Evolutionary conservation across 2,888 invertebrate species (phyloP), one percentile per base, ranked within the genome.

Genomic region (Buathra laborator): DNA sequence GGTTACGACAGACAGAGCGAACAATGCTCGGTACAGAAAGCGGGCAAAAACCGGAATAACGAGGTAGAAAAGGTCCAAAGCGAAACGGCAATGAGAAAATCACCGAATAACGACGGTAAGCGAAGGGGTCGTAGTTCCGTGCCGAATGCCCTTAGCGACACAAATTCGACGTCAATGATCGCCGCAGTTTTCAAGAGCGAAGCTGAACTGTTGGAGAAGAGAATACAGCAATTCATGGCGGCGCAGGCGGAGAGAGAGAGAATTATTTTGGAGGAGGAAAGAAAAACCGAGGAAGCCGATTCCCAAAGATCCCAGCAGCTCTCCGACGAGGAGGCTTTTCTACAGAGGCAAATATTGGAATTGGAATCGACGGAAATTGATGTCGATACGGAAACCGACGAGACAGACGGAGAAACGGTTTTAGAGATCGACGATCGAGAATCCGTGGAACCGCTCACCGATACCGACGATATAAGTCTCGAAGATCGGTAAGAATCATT

Each of bases 311-410:
- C 95, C 0, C 94, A 94, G 84, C 94, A 95, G 77, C 91, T 97
- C 32, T 96, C 96, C 3, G 97, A 97, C 86, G 97, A 97, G 89
- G 97, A 97, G 89, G 97, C 97, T 86, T 94, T 96, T 2, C 90
- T 97, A 68, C 97, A 97, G 87, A 95, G 97, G 62, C 97, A 97
- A 93, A 97, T 97, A 77, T 95, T 96, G 88, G 97, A 97, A 92
- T 92, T 97, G 86, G 96, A 96, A 87, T 95, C 96, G 67, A 96
- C 96, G 0, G 97, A 96, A 89, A 96, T 97, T 70, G 97, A 97
- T 90, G 94, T 97, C 64, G 97, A 97, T 87, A 97, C 97, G 0
- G 97, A 97, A 93, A 97, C 97, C 0, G 97, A 97, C 92, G 97
- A 97, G 94, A 96, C 96, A 0, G 96, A 96, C 86, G 96, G 96